phyloP scores from a whole-genome alignment of 2,113 vertebrate species.

The Sisor rabdophorus region DNA sequence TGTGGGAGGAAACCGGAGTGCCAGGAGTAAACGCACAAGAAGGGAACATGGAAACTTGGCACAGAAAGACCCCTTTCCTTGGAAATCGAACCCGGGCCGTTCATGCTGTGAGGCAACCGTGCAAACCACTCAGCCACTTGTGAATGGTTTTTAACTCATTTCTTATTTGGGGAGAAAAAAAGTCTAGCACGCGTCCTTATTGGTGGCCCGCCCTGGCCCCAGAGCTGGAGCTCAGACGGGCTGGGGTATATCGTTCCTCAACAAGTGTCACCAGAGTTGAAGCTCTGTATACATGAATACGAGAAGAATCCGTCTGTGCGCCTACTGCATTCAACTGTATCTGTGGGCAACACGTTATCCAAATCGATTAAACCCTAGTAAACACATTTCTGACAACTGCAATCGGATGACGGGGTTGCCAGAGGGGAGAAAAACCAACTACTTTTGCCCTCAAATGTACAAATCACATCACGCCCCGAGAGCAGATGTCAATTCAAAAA shows the following conservation, averaged over 20 bases:
- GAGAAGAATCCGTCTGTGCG: neutral
- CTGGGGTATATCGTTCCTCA: neutral
- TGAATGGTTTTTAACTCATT: too few relatives aligned
- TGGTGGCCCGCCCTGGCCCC: too few relatives aligned
- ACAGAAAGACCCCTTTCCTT: too few relatives aligned
- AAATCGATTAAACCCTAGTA: conserved; percentile 6
- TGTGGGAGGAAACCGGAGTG: too few relatives aligned
- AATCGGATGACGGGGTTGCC: conserved; percentile 19
- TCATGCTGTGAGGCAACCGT: too few relatives aligned
- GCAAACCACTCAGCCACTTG: too few relatives aligned
- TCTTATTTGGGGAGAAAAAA: too few relatives aligned
- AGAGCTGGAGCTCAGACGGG: neutral
- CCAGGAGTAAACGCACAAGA: too few relatives aligned
- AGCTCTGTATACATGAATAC: too few relatives aligned
- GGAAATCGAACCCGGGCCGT: too few relatives aligned
- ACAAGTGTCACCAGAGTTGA: neutral
- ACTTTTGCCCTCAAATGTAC: conserved; percentile 35
- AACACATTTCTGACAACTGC: conserved; percentile 13
- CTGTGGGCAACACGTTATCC: neutral
- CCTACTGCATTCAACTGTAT: neutral
- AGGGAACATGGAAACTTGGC: too few relatives aligned
- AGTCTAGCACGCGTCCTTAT: too few relatives aligned
- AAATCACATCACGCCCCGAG: conserved; percentile 35
- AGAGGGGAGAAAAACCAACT: neutral
- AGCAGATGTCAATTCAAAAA: conserved; percentile 65